Percentiles rank a stretch among this genome's conserved stretches.
These are phyloP conservation scores for Rhopalosiphum nymphaeae DNA, from an alignment of 2,888 invertebrate genomes.

Conservation along the genomic window DNA sequence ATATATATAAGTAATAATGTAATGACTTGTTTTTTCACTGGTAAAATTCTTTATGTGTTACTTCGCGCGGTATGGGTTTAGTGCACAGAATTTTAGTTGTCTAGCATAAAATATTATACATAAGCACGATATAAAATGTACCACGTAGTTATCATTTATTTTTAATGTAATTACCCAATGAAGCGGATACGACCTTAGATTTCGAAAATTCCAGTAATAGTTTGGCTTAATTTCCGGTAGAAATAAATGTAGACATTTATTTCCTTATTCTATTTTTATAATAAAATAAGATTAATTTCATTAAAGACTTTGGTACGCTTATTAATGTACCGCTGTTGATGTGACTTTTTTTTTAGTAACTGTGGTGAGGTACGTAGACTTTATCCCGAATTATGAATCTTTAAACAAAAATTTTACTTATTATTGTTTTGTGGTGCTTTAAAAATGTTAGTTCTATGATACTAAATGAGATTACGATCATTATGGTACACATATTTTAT, in stretches of 20 bases:
- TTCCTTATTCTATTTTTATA: neutral
- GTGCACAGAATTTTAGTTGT: neutral
- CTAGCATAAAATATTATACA: neutral
- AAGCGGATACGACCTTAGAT: neutral
- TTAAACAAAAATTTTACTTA: neutral
- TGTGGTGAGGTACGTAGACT: neutral
- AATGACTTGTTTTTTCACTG: slow-evolving; percentile 6
- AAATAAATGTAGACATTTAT: neutral
- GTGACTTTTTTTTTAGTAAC: neutral
- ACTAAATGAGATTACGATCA: neutral
- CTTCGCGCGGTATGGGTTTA: neutral
- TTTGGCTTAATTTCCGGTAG: neutral
- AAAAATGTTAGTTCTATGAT: neutral
- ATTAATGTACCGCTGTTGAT: neutral
- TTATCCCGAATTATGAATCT: neutral
- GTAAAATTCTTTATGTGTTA: neutral
- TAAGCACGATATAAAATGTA: neutral
- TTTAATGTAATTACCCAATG: neutral
- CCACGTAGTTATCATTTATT: neutral
- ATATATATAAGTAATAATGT: neutral
- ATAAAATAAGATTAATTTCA: neutral
- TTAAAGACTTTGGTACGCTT: neutral
- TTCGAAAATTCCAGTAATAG: neutral
- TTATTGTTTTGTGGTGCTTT: neutral
- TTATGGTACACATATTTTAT: neutral